phyloP scores from a whole-genome alignment of 2,113 vertebrate species.

The Dinomys branickii region DNA sequence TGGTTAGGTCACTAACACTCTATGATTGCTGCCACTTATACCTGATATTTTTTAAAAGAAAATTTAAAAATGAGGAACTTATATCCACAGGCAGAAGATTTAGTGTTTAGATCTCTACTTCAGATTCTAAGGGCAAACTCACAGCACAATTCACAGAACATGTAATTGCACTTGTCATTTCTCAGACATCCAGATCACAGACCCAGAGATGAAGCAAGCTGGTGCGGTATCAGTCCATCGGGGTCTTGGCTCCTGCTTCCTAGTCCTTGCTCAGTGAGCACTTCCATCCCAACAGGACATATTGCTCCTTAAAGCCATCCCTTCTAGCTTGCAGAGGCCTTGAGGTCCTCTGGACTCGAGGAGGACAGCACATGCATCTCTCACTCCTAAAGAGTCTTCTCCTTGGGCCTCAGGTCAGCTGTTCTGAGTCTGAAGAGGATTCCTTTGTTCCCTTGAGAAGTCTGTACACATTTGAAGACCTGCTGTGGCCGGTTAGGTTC shows the following conservation, averaged over 20 bases:
- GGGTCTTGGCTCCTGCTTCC: neutral
- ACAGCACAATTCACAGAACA: neutral
- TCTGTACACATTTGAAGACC: neutral
- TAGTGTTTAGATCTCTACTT: neutral
- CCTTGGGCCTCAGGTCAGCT: neutral
- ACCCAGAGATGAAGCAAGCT: neutral
- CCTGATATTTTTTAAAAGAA: neutral
- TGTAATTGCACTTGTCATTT: neutral
- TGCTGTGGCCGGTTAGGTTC: neutral
- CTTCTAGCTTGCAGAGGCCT: neutral
- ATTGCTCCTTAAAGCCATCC: neutral
- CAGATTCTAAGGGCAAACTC: conserved; percentile 9
- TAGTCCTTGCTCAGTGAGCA: neutral
- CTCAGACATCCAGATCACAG: neutral
- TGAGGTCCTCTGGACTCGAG: neutral
- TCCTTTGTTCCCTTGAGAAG: neutral
- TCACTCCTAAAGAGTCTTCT: neutral
- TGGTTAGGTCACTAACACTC: neutral
- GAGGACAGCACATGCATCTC: neutral
- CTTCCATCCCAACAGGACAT: neutral
- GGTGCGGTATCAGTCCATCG: neutral
- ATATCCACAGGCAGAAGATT: neutral
- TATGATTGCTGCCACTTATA: neutral
- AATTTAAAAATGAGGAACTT: neutral
- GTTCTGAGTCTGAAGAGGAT: neutral